Percentiles rank a stretch among this genome's conserved stretches.
These are phyloP conservation scores for Brachyptera risi DNA, from an alignment of 2,888 invertebrate genomes.

Conservation along the genomic window DNA sequence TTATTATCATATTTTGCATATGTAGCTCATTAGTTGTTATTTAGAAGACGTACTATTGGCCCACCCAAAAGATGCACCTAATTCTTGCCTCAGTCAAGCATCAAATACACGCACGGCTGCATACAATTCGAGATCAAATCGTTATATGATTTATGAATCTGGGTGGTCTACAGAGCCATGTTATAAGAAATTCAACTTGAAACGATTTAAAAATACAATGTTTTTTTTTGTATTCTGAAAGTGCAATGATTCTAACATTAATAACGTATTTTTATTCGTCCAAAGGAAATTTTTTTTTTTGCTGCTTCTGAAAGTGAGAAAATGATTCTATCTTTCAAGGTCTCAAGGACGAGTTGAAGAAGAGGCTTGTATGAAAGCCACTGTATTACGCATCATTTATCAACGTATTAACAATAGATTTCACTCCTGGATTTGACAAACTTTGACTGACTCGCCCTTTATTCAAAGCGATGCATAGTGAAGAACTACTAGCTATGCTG, in stretches of 20 bases:
- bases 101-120: not conserved
- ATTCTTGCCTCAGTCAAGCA: too few species aligned
- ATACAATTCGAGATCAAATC: not conserved
- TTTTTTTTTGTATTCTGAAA: not conserved
- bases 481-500: too few species aligned
- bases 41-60: too few species aligned
- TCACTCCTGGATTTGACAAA: not conserved
- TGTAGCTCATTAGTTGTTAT: too few species aligned
- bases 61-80: too few species aligned
- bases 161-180: not conserved
- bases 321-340: not conserved
- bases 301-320: not conserved
- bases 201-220: not conserved
- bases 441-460: not conserved
- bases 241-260: constrained; percentile 3
- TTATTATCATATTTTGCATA: too few species aligned
- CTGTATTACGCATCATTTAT: not conserved
- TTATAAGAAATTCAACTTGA: not conserved
- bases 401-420: not conserved
- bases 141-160: not conserved
- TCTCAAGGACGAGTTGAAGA: not conserved
- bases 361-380: too few species aligned
- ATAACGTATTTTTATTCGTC: not conserved
- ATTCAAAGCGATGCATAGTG: not conserved
- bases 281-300: not conserved